Percentiles rank a stretch among this genome's conserved stretches.
These are phyloP conservation scores for Spea multiplicata DNA, from an alignment of 2,113 vertebrate species.

Conservation along the genomic window DNA sequence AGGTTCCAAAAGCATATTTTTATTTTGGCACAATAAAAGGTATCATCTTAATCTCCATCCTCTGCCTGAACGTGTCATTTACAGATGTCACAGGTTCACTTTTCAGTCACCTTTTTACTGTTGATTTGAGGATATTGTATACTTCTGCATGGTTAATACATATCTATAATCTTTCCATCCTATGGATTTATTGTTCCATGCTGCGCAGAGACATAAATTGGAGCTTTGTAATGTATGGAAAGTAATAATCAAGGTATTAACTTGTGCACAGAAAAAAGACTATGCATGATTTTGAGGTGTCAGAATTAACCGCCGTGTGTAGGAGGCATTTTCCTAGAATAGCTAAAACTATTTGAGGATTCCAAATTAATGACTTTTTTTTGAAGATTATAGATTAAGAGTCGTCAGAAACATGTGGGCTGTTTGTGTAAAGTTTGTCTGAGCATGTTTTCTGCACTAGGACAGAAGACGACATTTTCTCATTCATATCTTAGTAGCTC, in stretches of 20 bases:
- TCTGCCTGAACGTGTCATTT: too few relatives aligned
- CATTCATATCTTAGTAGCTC: background rate
- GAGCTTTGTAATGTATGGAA: background rate
- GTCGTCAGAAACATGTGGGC: background rate
- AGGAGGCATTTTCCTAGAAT: background rate
- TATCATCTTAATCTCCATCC: too few relatives aligned
- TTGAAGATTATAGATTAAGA: background rate
- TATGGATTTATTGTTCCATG: background rate
- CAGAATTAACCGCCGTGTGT: background rate
- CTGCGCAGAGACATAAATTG: background rate
- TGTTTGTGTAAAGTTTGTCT: background rate
- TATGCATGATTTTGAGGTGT: background rate
- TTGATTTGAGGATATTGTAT: background rate
- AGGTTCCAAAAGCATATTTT: too few relatives aligned
- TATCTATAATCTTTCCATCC: slow-evolving; percentile 34
- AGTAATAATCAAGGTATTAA: background rate
- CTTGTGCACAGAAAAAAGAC: background rate
- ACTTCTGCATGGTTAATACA: slow-evolving; percentile 6
- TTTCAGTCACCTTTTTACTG: background rate
- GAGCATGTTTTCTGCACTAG: background rate
- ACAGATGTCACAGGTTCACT: too few relatives aligned
- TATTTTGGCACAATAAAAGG: too few relatives aligned
- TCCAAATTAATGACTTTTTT: background rate
- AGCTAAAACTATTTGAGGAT: background rate
- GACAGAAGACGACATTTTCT: background rate